Evolutionary conservation across 2,797 vertebrate genomes (phyloP).

Genomic region (Fundulus diaphanus): DNA sequence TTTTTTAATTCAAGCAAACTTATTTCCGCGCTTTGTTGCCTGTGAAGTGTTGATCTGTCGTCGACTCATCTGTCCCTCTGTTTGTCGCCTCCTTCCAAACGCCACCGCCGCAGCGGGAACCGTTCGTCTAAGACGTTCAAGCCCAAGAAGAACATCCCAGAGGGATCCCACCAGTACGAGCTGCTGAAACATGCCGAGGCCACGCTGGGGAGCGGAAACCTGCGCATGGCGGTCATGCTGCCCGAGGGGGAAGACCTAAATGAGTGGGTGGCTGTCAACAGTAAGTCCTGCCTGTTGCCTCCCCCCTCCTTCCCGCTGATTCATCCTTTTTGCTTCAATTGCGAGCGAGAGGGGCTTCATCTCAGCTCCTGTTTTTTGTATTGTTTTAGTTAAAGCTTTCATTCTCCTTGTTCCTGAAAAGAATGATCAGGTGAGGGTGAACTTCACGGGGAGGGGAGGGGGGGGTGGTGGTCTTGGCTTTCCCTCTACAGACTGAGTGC

Average conservation of each 20-base stretch:
- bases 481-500: slow-evolving; percentile 30
- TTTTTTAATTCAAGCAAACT: neutral
- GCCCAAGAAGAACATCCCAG: slow-evolving; percentile 98
- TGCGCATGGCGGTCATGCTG: slow-evolving; percentile 97
- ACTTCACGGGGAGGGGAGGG: slow-evolving; percentile 27
- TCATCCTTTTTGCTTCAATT: slow-evolving; percentile 12
- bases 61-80: neutral
- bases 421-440: slow-evolving; percentile 12
- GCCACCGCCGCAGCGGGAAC: slow-evolving; percentile 85
- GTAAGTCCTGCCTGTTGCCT: slow-evolving; percentile 80
- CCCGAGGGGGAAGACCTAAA: slow-evolving; percentile 97
- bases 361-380: neutral
- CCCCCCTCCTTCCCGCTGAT: neutral
- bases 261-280: slow-evolving; percentile 99
- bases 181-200: slow-evolving; percentile 98
- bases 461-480: slow-evolving; percentile 45
- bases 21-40: neutral
- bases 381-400: neutral
- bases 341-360: slow-evolving; percentile 1
- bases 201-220: slow-evolving; percentile 95
- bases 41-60: slow-evolving; percentile 28
- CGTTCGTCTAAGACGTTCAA: slow-evolving; percentile 98
- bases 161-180: slow-evolving; percentile 98
- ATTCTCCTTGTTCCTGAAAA: slow-evolving; percentile 24
- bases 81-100: slow-evolving; percentile 16